Conservation (phyloP, 2,797 vertebrate species). For the Thunnus albacares region DNA sequence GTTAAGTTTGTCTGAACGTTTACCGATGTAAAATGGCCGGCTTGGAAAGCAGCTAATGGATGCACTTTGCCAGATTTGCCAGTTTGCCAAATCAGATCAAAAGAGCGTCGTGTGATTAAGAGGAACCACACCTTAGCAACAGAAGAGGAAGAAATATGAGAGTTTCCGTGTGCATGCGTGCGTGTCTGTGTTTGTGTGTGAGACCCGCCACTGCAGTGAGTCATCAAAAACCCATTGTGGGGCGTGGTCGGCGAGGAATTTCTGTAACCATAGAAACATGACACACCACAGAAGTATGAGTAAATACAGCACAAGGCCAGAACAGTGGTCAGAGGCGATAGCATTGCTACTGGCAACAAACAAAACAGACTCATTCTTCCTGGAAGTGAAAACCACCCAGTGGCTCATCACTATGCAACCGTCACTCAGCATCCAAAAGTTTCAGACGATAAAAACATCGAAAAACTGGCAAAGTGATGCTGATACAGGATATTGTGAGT, state of each 20-base stretch:
- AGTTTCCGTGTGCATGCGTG: constrained; percentile 25
- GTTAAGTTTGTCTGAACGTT: not conserved
- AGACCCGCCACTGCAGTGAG: constrained; percentile 56
- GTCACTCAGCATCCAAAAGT: not conserved
- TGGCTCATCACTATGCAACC: constrained; percentile 24
- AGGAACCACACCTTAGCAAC: constrained; percentile 42
- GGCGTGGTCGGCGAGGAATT: constrained; percentile 65
- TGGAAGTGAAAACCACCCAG: constrained; percentile 42
- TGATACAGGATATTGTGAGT: not conserved
- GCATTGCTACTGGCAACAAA: constrained; percentile 63
- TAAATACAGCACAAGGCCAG: constrained; percentile 42
- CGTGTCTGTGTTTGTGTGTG: constrained; percentile 10
- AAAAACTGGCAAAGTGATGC: not conserved
- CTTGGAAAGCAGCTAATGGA: constrained; percentile 21
- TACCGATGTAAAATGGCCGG: constrained; percentile 41
- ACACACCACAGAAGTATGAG: constrained; percentile 68
- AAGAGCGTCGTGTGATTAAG: constrained; percentile 51
- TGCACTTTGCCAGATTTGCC: constrained; percentile 26
- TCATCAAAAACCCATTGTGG: constrained; percentile 59
- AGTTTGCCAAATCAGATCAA: constrained; percentile 48
- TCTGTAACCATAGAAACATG: constrained; percentile 66
- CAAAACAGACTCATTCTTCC: constrained; percentile 56
- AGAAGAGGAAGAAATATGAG: constrained; percentile 27
- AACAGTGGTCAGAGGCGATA: constrained; percentile 57
- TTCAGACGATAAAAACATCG: constrained; percentile 23